Conservation (phyloP, 2,113 vertebrate species). For the Anoplopoma fimbria region DNA sequence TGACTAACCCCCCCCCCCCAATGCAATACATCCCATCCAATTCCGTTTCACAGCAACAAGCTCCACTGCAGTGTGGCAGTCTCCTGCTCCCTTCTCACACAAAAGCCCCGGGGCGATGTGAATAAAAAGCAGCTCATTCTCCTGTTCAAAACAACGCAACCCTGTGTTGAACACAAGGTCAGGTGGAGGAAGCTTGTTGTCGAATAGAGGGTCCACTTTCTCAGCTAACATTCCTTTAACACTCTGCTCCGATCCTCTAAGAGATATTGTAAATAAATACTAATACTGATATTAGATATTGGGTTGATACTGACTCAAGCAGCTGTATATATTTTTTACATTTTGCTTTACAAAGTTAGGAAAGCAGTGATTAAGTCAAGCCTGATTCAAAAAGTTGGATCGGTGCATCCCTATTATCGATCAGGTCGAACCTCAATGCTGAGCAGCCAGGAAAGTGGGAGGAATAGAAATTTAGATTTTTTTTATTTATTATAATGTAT, state of each 20-base stretch:
- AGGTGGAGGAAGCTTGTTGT: slow-evolving; percentile 17
- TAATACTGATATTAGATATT: background rate
- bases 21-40: slow-evolving; percentile 45
- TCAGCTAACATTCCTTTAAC: slow-evolving; percentile 4
- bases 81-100: slow-evolving; percentile 46
- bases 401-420: background rate
- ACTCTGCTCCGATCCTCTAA: background rate
- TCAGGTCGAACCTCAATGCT: background rate
- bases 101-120: slow-evolving; percentile 43
- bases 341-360: background rate
- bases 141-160: slow-evolving; percentile 31
- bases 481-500: background rate
- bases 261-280: background rate
- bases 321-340: background rate
- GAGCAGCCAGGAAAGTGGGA: background rate
- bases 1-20: slow-evolving; percentile 43
- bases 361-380: background rate
- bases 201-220: slow-evolving; percentile 10
- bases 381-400: background rate
- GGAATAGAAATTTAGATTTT: background rate
- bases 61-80: slow-evolving; percentile 37
- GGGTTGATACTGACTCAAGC: background rate
- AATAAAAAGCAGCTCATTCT: slow-evolving; percentile 50
- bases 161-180: slow-evolving; percentile 43
- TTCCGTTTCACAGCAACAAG: slow-evolving; percentile 38